These are phyloP conservation scores for Reticulitermes lucifugus DNA, from an alignment of 2,888 invertebrate genomes.

Conservation along the genomic window DNA sequence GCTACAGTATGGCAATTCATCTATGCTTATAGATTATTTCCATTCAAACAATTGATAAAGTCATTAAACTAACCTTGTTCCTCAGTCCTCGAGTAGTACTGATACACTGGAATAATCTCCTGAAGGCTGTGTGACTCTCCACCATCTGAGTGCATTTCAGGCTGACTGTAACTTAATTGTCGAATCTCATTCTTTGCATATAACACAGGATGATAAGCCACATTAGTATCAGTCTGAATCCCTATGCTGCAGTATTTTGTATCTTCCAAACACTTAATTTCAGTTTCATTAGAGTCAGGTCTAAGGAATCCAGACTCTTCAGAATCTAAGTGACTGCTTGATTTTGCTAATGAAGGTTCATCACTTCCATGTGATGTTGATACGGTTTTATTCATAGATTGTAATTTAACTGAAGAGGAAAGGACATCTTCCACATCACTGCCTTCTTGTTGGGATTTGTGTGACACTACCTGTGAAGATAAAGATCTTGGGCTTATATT, in stretches of 20 bases:
- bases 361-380: background rate
- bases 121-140: background rate
- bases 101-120: background rate
- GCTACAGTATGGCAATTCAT: no score
- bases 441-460: background rate
- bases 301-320: background rate
- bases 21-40: no score
- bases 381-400: background rate
- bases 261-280: background rate
- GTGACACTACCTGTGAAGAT: background rate
- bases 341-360: background rate
- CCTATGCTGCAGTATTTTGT: background rate
- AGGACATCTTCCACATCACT: background rate
- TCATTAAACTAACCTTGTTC: background rate
- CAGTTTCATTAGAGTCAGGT: background rate
- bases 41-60: background rate
- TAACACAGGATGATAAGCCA: background rate
- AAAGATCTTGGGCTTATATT: background rate
- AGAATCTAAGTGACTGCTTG: no score
- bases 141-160: background rate
- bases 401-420: background rate
- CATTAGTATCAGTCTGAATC: background rate
- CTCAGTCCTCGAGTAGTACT: background rate
- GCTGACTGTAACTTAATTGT: background rate
- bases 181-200: background rate